Percentiles rank a stretch among this genome's conserved stretches.
phyloP scores from a whole-genome alignment of 2,113 vertebrate species.

The Eudorcas thomsonii region DNA sequence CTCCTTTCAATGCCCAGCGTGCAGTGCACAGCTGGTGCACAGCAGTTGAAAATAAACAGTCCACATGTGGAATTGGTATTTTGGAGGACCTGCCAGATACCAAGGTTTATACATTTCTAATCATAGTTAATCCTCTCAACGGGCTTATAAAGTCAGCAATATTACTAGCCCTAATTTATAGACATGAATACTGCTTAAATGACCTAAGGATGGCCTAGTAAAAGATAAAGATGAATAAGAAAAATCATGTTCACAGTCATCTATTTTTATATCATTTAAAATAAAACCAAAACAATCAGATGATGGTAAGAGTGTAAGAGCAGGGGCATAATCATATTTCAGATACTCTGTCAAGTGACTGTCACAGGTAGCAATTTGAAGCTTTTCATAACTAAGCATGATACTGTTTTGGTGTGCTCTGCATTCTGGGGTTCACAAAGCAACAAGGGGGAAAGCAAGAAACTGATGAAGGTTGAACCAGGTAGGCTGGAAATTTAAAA shows the following conservation, averaged over 20 bases:
- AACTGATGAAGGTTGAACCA: not conserved
- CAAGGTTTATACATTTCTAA: not conserved
- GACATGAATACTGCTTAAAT: not conserved
- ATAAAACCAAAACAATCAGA: not conserved
- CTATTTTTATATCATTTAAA: constrained; percentile 1
- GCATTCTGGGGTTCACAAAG: not conserved
- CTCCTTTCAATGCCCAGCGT: not conserved
- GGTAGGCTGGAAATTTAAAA: not conserved
- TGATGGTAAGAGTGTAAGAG: not conserved
- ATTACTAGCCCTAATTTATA: not conserved
- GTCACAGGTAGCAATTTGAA: not conserved
- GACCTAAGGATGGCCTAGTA: not conserved
- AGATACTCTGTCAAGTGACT: not conserved
- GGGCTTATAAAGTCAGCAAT: not conserved
- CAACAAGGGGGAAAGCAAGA: not conserved
- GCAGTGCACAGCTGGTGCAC: not conserved
- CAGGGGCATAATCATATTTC: not conserved
- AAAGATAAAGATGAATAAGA: not conserved
- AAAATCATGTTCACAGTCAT: not conserved
- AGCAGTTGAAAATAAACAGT: not conserved
- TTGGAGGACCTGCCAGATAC: not conserved
- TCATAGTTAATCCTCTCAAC: not conserved
- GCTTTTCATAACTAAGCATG: not conserved
- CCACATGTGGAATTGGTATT: not conserved
- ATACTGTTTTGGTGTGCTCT: not conserved